Evolutionary conservation across 2,888 invertebrate genomes (phyloP), one percentile per base, ranked within the genome.

Genomic region (Pterostichus niger): DNA sequence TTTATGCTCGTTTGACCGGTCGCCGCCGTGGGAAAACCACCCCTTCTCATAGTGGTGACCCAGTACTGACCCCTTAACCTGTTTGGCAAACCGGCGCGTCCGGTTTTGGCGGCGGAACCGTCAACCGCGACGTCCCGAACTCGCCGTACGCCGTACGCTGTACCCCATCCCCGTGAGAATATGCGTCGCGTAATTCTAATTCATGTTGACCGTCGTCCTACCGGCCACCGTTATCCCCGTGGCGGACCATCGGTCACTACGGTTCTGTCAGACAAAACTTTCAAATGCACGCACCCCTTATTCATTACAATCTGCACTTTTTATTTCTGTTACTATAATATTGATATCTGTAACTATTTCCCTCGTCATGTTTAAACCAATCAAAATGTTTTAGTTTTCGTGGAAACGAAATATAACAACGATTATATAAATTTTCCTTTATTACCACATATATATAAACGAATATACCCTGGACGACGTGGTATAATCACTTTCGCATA

Each of bases 1-100:
- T 40, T 7, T 59, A 31, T 17, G 17, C 59, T 52, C 11, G 24
- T 17, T 59, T 24, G 59, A 31, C 59, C 35, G 44, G 40, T 68
- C 40, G 0, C 40, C 68, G 68, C 24, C 40, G 40, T 54, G 54
- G 68, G 40, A 33, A 68, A 68, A 35, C 59, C 59, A 59, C 59
- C 59, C 59, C 54, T 40, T 44, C 68, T 40, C 40, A 40, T 13
- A 4, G 40, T 11, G 13, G 15, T 56, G 59, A 5, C 17, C 7
- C 11, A 10, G 31, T 6, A 68, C 13, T 68, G 68, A 68, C 68
- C 68, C 59, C 68, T 68, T 68, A 68, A 68, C 68, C 40, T 68
- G 68, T 68, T 68, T 68, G 31, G n/a, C 40, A 68, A 68, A 68
- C 68, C 68, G 31, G 68, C 13, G 54, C 1, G 54, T 54, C 54